Evolutionary conservation across 2,797 vertebrate genomes (phyloP).

Genomic region (Sus cebifrons): DNA sequence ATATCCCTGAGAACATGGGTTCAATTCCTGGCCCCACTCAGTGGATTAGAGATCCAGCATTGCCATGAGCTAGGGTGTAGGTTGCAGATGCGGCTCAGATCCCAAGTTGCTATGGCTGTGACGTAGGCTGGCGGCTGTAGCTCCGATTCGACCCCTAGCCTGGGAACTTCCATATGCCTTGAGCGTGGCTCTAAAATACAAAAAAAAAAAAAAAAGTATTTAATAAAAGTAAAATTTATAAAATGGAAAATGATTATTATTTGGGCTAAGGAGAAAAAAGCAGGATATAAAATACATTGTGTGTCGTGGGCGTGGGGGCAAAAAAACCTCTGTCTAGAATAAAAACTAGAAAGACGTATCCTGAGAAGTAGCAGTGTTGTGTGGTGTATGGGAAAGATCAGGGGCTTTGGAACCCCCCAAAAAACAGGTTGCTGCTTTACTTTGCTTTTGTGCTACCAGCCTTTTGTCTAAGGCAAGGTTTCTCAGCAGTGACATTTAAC

Average conservation of each 20-base stretch:
- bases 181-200: too few relatives aligned
- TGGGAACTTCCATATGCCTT: too few relatives aligned
- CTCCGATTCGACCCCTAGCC: too few relatives aligned
- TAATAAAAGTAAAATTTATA: constrained; percentile 43
- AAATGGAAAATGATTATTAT: constrained; percentile 48
- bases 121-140: too few relatives aligned
- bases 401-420: not conserved
- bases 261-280: not conserved
- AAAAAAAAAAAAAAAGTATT: not conserved
- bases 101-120: too few relatives aligned
- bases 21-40: too few relatives aligned
- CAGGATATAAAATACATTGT: not conserved
- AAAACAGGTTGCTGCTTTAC: not conserved
- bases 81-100: too few relatives aligned
- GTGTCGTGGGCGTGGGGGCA: not conserved
- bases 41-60: too few relatives aligned
- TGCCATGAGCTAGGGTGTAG: too few relatives aligned
- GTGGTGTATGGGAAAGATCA: not conserved
- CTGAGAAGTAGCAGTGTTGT: not conserved
- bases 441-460: not conserved
- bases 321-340: not conserved
- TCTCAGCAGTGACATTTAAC: not conserved
- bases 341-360: not conserved
- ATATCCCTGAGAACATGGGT: too few relatives aligned
- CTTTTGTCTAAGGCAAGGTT: not conserved